Conservation (phyloP, 2,797 vertebrate species). For the Eulemur rubriventer region DNA sequence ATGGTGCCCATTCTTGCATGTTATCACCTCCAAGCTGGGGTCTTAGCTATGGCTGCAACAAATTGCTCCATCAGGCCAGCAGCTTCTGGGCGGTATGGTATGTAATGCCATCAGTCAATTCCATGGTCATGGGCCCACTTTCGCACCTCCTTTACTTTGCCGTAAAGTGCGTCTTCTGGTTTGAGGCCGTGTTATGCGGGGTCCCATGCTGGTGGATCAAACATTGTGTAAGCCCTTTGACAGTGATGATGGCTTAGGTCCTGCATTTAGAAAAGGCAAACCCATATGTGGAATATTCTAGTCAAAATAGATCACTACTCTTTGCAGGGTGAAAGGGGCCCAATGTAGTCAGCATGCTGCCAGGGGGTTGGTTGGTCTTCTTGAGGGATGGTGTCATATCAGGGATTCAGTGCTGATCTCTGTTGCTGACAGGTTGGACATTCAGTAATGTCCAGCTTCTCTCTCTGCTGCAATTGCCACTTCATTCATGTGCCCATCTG, state of each 20-base stretch:
- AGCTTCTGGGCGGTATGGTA: background rate
- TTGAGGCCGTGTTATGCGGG: background rate
- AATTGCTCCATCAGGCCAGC: background rate
- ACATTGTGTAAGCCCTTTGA: conserved; percentile 14
- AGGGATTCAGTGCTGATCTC: conserved; percentile 10
- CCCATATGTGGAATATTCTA: conserved; percentile 4
- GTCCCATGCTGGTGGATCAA: background rate
- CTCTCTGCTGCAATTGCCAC: conserved; percentile 38
- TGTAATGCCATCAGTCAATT: background rate
- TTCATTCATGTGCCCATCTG: conserved; percentile 61
- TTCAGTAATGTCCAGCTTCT: conserved; percentile 16
- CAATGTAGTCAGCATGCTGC: background rate
- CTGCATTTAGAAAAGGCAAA: conserved; percentile 44
- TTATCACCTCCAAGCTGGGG: background rate
- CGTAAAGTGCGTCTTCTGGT: background rate
- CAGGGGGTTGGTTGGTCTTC: conserved; percentile 1
- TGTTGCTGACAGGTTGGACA: conserved; percentile 31
- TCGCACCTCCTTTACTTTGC: conserved; percentile 24
- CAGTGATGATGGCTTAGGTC: background rate
- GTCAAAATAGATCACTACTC: conserved; percentile 34
- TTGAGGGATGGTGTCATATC: background rate
- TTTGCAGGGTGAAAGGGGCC: background rate
- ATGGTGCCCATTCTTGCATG: background rate
- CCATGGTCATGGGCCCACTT: background rate
- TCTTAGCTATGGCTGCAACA: conserved; percentile 11